Percentiles rank a stretch among this genome's conserved stretches.
Conservation (phyloP, 2,113 vertebrate species). For the Pan paniscus region DNA sequence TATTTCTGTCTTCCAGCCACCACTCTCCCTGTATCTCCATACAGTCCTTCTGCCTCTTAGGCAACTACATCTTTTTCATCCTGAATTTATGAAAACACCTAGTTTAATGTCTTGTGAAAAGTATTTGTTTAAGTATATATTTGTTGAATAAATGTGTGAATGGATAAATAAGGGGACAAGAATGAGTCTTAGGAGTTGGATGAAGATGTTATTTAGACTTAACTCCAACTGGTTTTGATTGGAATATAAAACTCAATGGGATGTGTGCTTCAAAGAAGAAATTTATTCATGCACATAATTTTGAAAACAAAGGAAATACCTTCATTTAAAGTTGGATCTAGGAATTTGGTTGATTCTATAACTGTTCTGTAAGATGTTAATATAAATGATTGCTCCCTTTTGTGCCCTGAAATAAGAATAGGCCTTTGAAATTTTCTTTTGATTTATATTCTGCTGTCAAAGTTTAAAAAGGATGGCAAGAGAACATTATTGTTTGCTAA, state of each 20-base stretch:
- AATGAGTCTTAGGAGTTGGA: neutral
- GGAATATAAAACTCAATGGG: conserved; percentile 44
- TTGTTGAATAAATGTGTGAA: neutral
- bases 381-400: conserved; percentile 8
- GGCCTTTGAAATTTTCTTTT: conserved; percentile 23
- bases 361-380: conserved; percentile 31
- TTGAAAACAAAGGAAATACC: conserved; percentile 54
- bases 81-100: neutral
- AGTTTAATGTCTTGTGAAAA: neutral
- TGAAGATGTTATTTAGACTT: conserved; percentile 57
- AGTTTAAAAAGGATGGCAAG: neutral
- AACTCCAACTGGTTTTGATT: conserved; percentile 33
- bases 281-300: conserved; percentile 17
- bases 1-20: neutral
- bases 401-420: conserved; percentile 20
- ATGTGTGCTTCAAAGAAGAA: conserved; percentile 41
- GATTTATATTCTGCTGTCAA: conserved; percentile 22
- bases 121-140: neutral
- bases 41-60: neutral
- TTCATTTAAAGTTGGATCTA: conserved; percentile 37
- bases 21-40: neutral
- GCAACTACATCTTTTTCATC: neutral
- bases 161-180: neutral
- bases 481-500: conserved; percentile 27
- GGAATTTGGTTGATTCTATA: conserved; percentile 36